Conservation (phyloP, 2,888 invertebrate species). For the Harpalus rufipes region DNA sequence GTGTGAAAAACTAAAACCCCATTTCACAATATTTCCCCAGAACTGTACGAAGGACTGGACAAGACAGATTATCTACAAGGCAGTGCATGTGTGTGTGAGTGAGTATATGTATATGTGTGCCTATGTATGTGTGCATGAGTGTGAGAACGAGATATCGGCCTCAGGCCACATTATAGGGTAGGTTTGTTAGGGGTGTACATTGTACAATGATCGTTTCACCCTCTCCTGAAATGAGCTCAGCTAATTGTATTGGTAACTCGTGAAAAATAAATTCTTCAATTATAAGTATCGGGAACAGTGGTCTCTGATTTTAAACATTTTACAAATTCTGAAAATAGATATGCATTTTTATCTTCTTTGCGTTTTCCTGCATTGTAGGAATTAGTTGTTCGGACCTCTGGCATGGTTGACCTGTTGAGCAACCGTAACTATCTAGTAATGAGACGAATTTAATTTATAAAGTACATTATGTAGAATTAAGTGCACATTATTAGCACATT, state of each 20-base stretch:
- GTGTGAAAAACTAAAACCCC: neutral
- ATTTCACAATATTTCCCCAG: constrained; percentile 47
- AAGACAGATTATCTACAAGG: constrained; percentile 55
- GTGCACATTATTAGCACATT: no score
- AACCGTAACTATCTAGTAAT: no score
- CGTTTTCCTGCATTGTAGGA: no score
- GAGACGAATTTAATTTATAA: no score
- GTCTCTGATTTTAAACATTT: no score
- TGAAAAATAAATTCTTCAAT: no score
- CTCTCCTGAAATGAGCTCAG: neutral
- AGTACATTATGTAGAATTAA: no score
- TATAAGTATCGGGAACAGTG: no score
- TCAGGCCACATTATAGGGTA: neutral
- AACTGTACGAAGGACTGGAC: constrained; percentile 57
- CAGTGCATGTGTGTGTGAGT: neutral
- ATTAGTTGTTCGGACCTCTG: no score
- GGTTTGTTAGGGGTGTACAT: neutral
- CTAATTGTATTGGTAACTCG: neutral
- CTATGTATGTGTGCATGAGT: constrained; percentile 10
- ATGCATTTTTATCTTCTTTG: no score
- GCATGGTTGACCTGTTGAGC: no score
- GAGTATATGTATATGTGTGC: neutral
- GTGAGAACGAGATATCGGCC: constrained; percentile 54
- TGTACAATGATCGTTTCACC: neutral
- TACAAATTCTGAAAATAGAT: no score